phyloP scores from a whole-genome alignment of 1,140 invertebrate genomes.

The fruit fly (Drosophila melanogaster) region DNA sequence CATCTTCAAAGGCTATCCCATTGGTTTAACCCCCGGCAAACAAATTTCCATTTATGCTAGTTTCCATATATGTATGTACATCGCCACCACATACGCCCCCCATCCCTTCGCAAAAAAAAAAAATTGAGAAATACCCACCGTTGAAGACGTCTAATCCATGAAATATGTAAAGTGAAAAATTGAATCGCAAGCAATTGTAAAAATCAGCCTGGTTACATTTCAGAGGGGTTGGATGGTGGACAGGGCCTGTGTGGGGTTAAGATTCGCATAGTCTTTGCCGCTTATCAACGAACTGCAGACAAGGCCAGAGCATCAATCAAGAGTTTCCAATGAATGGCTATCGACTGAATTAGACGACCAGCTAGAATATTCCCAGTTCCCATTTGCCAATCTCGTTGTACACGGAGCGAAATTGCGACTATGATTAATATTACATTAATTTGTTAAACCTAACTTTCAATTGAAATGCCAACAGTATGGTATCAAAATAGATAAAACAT shows the following conservation, averaged over 20 bases:
- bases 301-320: constrained; percentile 78
- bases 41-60: constrained; percentile 49
- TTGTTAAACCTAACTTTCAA: too few species aligned
- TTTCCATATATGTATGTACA: constrained; percentile 41
- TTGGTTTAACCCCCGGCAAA: constrained; percentile 3
- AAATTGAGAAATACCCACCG: background rate
- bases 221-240: background rate
- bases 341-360: constrained; percentile 76
- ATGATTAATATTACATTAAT: too few species aligned
- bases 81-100: constrained; percentile 4
- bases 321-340: constrained; percentile 82
- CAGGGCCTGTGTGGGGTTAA: constrained; percentile 16
- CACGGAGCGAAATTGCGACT: background rate
- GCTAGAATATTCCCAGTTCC: constrained; percentile 27
- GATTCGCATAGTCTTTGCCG: constrained; percentile 49
- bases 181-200: constrained; percentile 58
- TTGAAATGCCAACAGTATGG: too few species aligned
- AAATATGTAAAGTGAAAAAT: constrained; percentile 79
- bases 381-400: background rate
- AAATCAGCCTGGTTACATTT: constrained; percentile 42
- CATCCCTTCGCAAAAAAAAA: background rate
- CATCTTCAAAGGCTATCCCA: background rate
- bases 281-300: constrained; percentile 74
- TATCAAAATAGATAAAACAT: too few species aligned
- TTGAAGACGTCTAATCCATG: constrained; percentile 47